phyloP scores from a whole-genome alignment of 2,797 vertebrate species.

The Hoplostethus mediterraneus region DNA sequence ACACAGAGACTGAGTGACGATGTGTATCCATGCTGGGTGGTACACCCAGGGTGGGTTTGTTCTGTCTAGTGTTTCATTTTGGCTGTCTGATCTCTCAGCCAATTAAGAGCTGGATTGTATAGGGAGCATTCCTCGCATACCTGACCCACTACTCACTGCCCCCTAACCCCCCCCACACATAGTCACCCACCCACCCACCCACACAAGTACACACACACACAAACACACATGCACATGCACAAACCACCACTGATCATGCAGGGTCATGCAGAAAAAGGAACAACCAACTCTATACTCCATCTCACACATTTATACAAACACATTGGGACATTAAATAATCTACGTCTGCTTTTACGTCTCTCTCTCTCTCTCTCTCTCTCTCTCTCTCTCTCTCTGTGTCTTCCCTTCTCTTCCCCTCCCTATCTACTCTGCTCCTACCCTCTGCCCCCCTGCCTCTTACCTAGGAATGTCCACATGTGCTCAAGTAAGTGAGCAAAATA shows the following conservation, averaged over 20 bases:
- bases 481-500: background rate
- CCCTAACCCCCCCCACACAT: constrained; percentile 29
- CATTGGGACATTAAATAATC: background rate
- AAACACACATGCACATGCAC: background rate
- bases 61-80: constrained; percentile 74
- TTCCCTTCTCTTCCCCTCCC: background rate
- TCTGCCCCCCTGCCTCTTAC: background rate
- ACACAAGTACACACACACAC: constrained; percentile 2
- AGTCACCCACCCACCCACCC: constrained; percentile 18
- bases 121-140: constrained; percentile 78
- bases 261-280: background rate
- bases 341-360: too few relatives aligned
- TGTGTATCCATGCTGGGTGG: constrained; percentile 62
- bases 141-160: constrained; percentile 70
- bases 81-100: constrained; percentile 71
- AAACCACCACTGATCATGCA: background rate
- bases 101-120: constrained; percentile 74
- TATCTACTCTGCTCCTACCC: background rate
- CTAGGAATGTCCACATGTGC: background rate
- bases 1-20: constrained; percentile 19
- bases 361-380: too few relatives aligned
- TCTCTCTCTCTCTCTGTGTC: too few relatives aligned
- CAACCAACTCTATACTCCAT: background rate
- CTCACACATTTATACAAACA: background rate
- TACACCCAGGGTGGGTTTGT: constrained; percentile 60